Evolutionary conservation across 2,888 invertebrate genomes (phyloP).

Genomic region (Diarsia brunnea): DNA sequence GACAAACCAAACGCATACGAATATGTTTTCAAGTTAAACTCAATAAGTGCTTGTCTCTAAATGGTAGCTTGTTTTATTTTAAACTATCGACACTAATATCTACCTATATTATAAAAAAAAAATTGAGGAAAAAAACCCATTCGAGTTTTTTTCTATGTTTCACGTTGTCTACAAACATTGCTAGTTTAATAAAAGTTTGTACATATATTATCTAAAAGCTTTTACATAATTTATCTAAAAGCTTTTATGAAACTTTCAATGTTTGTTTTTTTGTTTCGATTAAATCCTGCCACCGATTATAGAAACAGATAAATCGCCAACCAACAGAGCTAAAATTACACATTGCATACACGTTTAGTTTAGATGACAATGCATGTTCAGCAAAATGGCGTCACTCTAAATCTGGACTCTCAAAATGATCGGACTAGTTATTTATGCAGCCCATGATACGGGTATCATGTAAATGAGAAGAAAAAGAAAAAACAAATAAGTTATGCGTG

Average conservation of each 20-base stretch:
- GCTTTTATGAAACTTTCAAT: not conserved
- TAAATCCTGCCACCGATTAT: not conserved
- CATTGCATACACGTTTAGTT: not conserved
- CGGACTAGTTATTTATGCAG: not conserved
- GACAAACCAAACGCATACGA: not conserved
- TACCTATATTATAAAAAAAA: no score
- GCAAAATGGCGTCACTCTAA: not conserved
- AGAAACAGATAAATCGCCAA: not conserved
- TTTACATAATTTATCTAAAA: not conserved
- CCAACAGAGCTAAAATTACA: not conserved
- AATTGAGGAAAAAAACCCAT: no score
- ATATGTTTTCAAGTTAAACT: no score
- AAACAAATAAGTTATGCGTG: not conserved
- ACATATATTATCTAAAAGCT: not conserved
- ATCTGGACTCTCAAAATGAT: not conserved
- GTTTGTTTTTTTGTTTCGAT: not conserved
- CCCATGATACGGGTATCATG: not conserved
- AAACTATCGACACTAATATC: no score
- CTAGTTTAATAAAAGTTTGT: no score
- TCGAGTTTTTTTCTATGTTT: not conserved
- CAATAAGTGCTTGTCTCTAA: no score
- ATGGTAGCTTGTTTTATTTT: no score
- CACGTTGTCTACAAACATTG: not conserved
- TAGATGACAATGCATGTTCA: not conserved
- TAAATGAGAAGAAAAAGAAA: not conserved